Evolutionary conservation across 2,888 invertebrate genomes (phyloP).

Genomic region (Machimus rusticus): DNA sequence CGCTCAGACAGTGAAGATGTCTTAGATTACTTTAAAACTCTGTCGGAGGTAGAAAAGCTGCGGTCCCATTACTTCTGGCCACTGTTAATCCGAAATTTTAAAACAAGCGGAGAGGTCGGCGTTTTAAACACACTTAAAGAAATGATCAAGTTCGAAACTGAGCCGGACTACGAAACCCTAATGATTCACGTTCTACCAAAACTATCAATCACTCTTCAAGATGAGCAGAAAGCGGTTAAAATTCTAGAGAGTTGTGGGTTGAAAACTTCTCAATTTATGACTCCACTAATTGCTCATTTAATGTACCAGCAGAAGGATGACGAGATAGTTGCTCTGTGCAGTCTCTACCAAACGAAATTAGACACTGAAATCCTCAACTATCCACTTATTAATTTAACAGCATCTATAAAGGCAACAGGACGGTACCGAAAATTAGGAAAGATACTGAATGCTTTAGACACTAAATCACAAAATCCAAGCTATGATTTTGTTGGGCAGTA

Average conservation of each 20-base stretch:
- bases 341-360: slow-evolving; percentile 64
- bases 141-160: slow-evolving; percentile 66
- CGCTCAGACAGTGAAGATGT: slow-evolving; percentile 54
- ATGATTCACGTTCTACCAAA: slow-evolving; percentile 66
- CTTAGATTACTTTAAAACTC: slow-evolving; percentile 52
- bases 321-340: slow-evolving; percentile 52
- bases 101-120: slow-evolving; percentile 65
- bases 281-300: slow-evolving; percentile 55
- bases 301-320: slow-evolving; percentile 54
- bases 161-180: slow-evolving; percentile 69
- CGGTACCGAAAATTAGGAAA: slow-evolving; percentile 64
- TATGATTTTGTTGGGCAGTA: slow-evolving; percentile 69
- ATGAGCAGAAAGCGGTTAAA: slow-evolving; percentile 54
- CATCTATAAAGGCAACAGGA: slow-evolving; percentile 59
- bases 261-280: slow-evolving; percentile 53
- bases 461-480: slow-evolving; percentile 62
- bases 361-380: slow-evolving; percentile 64
- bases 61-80: slow-evolving; percentile 76
- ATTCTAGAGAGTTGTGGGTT: slow-evolving; percentile 55
- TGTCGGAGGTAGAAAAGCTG: slow-evolving; percentile 53
- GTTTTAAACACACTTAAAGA: slow-evolving; percentile 66
- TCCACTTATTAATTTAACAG: slow-evolving; percentile 64
- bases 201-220: slow-evolving; percentile 54
- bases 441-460: slow-evolving; percentile 64
- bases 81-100: slow-evolving; percentile 65